Base-by-base conservation (phyloP, 2,888 invertebrate species). In the Nymphalis urticae region DNA sequence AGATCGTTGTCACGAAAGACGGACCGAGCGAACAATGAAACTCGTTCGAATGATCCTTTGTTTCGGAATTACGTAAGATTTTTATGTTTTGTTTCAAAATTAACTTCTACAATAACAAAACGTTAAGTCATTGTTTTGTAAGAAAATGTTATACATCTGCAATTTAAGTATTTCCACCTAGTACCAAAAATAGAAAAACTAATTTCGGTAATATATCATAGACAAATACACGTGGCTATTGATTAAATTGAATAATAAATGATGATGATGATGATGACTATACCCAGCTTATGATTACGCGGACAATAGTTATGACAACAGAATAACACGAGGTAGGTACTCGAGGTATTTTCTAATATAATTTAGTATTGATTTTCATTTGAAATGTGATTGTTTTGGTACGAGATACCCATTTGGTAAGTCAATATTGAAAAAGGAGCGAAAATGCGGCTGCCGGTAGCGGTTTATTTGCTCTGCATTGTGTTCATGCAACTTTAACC, bases 401-500 rank as follows among this genome's bases (percentile, higher is more conserved):
- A 76, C 70, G 73, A 77, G 75, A 75, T 74, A 79, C 80, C 80
- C 77, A 75, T 80, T 80, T 75, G 72, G 74, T 76, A 79, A 80
- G 81, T 83, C 83, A 85, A 86, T 87, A 87, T 84, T 81, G 82
- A 80, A 80, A 79, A 74, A 80, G 79, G 76, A 79, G 80, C 77
- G 78, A 79, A 79, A 83, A 85, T 81, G 80, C 81, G 82, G 79
- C 79, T 75, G 72, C 76, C 75, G 76, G 81, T 73, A 77, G 78
- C 82, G 79, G 75, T 81, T 85, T 88, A 85, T 90, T 89, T 83
- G 81, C 79, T 86, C 85, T 85, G 85, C 84, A 86, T 85, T 88
- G 86, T 87, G 84, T 85, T 86, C 86, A 86, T 87, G 83, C 86
- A 88, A 89, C 80, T 89, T 90, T 88, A 88, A 88, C 87, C 81